Conservation (phyloP, 2,113 vertebrate species). For the Hippocampus barbouri region DNA sequence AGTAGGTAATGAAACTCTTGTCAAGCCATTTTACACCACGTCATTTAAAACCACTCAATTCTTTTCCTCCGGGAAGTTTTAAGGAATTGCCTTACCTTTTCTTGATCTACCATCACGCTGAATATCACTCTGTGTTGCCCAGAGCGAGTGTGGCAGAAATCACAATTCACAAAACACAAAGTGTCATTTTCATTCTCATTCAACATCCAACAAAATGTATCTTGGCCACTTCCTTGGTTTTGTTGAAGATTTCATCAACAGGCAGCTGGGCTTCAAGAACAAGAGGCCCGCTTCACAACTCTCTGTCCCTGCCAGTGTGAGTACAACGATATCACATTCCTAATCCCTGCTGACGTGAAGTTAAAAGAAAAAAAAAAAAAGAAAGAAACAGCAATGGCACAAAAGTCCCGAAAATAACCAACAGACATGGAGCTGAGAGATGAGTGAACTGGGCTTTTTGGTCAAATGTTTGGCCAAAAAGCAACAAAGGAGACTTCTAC, state of each 20-base stretch:
- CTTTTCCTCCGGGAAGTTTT: not conserved
- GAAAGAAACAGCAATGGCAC: slow-evolving; percentile 6
- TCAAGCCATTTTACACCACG: not conserved
- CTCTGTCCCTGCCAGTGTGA: slow-evolving; percentile 20
- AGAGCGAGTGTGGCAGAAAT: slow-evolving; percentile 3
- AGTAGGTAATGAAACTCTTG: slow-evolving; percentile 55
- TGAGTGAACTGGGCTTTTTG: too few relatives aligned
- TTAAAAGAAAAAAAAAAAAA: slow-evolving; percentile 43
- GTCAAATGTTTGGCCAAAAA: too few relatives aligned
- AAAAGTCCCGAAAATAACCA: not conserved
- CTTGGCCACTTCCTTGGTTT: too few relatives aligned
- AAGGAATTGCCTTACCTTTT: not conserved
- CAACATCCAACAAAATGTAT: not conserved
- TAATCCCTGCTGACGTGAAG: slow-evolving; percentile 46
- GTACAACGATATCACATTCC: slow-evolving; percentile 46
- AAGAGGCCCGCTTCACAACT: slow-evolving; percentile 47
- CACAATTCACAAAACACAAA: not conserved
- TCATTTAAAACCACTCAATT: not conserved
- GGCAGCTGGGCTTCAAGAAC: slow-evolving; percentile 37
- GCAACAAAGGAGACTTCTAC: too few relatives aligned
- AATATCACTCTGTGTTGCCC: not conserved
- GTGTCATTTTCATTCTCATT: not conserved
- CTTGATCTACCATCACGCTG: too few relatives aligned
- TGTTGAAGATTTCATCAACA: slow-evolving; percentile 13
- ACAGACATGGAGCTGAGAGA: too few relatives aligned